Conservation (phyloP, 2,113 vertebrate genomes). For the Gadus chalcogrammus region DNA sequence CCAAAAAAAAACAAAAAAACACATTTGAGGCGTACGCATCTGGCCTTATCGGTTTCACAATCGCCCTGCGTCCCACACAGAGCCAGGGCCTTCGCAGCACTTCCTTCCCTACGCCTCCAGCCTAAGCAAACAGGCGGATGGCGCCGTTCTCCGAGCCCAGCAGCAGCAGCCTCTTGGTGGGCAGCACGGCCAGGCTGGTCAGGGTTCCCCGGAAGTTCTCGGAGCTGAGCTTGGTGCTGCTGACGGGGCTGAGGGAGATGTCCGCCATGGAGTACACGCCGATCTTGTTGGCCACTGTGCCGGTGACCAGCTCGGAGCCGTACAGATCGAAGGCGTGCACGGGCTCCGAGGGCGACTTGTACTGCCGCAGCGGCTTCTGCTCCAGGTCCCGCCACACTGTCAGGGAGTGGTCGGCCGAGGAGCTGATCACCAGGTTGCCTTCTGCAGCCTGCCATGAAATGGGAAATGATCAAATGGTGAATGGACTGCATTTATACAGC, state of each 20-base stretch:
- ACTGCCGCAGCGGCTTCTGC: constrained; percentile 88
- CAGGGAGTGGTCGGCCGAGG: constrained; percentile 91
- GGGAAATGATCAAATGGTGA: too few species aligned
- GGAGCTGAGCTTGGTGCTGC: constrained; percentile 90
- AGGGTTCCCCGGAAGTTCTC: constrained; percentile 96
- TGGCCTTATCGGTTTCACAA: constrained; percentile 11
- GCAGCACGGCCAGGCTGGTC: constrained; percentile 90
- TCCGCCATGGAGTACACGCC: constrained; percentile 91
- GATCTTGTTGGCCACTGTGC: constrained; percentile 94
- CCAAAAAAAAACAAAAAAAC: constrained; percentile 32
- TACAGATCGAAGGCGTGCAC: constrained; percentile 93
- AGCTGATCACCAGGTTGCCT: constrained; percentile 87
- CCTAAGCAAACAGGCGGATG: constrained; percentile 85
- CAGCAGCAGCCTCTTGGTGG: constrained; percentile 91
- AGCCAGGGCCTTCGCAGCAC: constrained; percentile 2
- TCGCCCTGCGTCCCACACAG: constrained; percentile 28
- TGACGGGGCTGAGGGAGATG: constrained; percentile 78
- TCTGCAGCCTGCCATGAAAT: constrained; percentile 81
- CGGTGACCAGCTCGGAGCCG: constrained; percentile 84
- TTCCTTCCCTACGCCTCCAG: constrained; percentile 1
- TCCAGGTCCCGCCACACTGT: constrained; percentile 95
- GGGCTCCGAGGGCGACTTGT: constrained; percentile 88
- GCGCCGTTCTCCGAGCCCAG: constrained; percentile 93
- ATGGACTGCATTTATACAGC: too few species aligned
- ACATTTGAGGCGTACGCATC: constrained; percentile 24